phyloP scores from a whole-genome alignment of 2,888 invertebrate genomes.

The Caenorhabditis panamensis region DNA sequence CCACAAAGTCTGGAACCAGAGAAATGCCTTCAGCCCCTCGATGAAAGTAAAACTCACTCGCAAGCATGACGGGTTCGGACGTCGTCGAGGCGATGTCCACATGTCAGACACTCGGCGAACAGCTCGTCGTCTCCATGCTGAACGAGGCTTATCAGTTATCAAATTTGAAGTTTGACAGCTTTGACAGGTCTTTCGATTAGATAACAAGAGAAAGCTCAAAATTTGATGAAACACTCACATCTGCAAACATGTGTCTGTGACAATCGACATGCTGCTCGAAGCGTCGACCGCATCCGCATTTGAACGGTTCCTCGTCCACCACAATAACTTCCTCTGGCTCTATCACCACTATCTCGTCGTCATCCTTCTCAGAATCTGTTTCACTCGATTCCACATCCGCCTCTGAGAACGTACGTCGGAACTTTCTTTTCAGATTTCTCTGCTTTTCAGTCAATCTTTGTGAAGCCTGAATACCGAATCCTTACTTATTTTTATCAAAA shows the following conservation, averaged over 20 bases:
- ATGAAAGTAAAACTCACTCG: constrained; percentile 7
- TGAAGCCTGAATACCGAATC: no score
- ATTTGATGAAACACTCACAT: constrained; percentile 11
- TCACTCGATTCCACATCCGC: neutral
- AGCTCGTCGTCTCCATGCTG: constrained; percentile 30
- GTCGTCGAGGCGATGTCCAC: constrained; percentile 18
- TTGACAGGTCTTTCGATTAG: constrained; percentile 2
- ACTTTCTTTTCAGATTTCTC: neutral
- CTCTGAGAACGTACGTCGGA: no score
- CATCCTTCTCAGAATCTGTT: neutral
- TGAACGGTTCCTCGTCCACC: neutral
- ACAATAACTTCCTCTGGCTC: neutral
- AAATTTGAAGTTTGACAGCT: neutral
- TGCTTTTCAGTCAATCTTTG: no score
- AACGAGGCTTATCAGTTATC: neutral
- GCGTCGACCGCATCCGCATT: constrained; percentile 23
- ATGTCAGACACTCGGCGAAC: constrained; percentile 1
- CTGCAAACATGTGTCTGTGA: constrained; percentile 37
- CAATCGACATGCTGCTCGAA: constrained; percentile 29
- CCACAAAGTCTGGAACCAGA: constrained; percentile 28
- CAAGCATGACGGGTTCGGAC: constrained; percentile 20
- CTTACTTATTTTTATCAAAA: no score
- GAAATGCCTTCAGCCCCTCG: neutral
- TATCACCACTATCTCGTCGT: constrained; percentile 7
- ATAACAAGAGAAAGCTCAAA: neutral